These are phyloP conservation scores for Pantherophis guttatus DNA, from an alignment of 2,113 vertebrate species.

Conservation along the genomic window DNA sequence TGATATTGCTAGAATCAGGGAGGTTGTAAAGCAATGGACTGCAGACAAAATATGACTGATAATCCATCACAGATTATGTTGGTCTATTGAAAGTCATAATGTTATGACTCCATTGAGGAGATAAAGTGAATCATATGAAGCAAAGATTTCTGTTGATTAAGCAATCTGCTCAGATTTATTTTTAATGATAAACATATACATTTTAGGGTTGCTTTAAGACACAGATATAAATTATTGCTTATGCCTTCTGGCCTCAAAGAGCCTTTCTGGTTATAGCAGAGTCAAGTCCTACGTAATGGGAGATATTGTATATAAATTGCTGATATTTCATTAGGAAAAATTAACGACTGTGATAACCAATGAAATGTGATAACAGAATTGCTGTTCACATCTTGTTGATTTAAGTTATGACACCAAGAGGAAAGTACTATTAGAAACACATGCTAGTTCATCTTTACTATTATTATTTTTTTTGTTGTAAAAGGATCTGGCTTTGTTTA, in stretches of 20 bases:
- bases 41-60: neutral
- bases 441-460: conserved; percentile 57
- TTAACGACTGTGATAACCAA: conserved; percentile 60
- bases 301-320: conserved; percentile 40
- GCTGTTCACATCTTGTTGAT: conserved; percentile 69
- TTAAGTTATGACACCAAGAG: conserved; percentile 69
- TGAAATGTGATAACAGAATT: conserved; percentile 62
- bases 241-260: neutral
- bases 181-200: neutral
- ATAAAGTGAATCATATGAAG: neutral
- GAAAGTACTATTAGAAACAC: conserved; percentile 69
- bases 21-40: neutral
- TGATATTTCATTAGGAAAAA: conserved; percentile 62
- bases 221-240: neutral
- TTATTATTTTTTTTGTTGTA: neutral
- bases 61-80: neutral
- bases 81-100: neutral
- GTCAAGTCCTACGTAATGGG: conserved; percentile 24
- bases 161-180: neutral
- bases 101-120: neutral
- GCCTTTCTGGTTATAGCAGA: conserved; percentile 17
- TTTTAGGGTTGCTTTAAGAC: neutral
- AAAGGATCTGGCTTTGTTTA: conserved; percentile 74
- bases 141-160: conserved; percentile 4
- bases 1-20: neutral